Percentiles rank a stretch among this genome's conserved stretches.
These are phyloP conservation scores for Argyresthia albistria DNA, from an alignment of 2,888 invertebrate genomes.

Conservation along the genomic window DNA sequence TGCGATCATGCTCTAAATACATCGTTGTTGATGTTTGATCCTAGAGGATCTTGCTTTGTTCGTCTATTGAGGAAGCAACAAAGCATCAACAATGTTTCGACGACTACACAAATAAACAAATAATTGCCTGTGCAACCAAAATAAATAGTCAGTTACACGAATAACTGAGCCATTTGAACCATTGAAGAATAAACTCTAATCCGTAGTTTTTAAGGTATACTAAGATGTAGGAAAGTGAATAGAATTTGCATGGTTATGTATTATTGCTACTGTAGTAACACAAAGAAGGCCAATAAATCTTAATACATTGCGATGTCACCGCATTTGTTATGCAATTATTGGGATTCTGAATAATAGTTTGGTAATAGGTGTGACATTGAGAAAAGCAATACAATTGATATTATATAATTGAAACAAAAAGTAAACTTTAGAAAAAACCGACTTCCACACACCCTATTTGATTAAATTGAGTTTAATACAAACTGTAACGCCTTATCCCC, in stretches of 20 bases:
- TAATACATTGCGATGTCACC: constrained; percentile 49
- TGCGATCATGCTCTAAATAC: no score
- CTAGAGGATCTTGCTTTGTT: background rate
- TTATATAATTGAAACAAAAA: no score
- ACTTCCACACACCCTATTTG: no score
- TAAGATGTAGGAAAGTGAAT: background rate
- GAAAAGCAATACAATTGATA: no score
- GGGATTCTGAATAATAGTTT: constrained; percentile 20
- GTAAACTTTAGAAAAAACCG: no score
- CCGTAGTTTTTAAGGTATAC: constrained; percentile 23
- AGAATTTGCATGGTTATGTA: background rate
- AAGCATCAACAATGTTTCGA: constrained; percentile 24
- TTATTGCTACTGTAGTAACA: constrained; percentile 29
- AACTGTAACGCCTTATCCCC: no score
- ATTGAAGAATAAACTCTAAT: constrained; percentile 9
- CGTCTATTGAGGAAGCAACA: constrained; percentile 22
- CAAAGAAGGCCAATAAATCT: constrained; percentile 63
- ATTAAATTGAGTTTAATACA: no score
- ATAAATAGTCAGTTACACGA: constrained; percentile 48
- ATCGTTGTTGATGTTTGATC: background rate
- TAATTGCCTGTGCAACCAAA: constrained; percentile 32
- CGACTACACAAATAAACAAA: constrained; percentile 36
- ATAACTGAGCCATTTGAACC: constrained; percentile 31
- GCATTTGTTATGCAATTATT: constrained; percentile 65
- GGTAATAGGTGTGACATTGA: background rate